Percentiles rank a stretch among this genome's conserved stretches.
phyloP scores from a whole-genome alignment of 1,140 invertebrate species.

The Ceratitis capitata region DNA sequence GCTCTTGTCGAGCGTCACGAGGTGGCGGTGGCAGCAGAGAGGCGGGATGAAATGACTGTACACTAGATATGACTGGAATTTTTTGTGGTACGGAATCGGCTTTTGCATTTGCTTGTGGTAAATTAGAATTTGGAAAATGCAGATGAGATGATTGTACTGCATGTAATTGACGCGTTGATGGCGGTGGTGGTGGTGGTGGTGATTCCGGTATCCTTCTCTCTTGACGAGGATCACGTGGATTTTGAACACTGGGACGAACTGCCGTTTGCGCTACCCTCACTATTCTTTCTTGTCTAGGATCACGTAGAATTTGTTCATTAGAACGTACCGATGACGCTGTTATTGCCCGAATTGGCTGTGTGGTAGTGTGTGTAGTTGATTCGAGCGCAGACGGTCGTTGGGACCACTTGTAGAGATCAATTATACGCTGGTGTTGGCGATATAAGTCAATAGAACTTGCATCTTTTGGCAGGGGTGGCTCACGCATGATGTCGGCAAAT shows the following conservation, averaged over 20 bases:
- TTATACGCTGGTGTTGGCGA: not conserved
- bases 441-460: constrained; percentile 35
- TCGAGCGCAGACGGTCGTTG: constrained; percentile 35
- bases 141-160: not conserved
- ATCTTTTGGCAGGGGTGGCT: not conserved
- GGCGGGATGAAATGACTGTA: not conserved
- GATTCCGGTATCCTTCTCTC: not conserved
- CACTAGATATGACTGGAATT: not conserved
- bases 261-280: no score
- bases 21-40: not conserved
- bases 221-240: not conserved
- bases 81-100: not conserved
- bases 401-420: constrained; percentile 40
- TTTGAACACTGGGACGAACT: not conserved
- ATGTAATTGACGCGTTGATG: not conserved
- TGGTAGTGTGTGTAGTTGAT: no score
- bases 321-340: no score
- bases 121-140: no score
- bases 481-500: constrained; percentile 40
- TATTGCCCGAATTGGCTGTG: no score
- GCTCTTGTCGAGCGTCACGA: not conserved
- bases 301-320: no score
- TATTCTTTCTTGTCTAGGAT: no score
- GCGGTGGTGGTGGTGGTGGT: not conserved
- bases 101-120: not conserved